Percentiles rank a stretch among this genome's conserved stretches.
Evolutionary conservation across 2,113 vertebrate genomes (phyloP).

Genomic region (Lepus timidus): DNA sequence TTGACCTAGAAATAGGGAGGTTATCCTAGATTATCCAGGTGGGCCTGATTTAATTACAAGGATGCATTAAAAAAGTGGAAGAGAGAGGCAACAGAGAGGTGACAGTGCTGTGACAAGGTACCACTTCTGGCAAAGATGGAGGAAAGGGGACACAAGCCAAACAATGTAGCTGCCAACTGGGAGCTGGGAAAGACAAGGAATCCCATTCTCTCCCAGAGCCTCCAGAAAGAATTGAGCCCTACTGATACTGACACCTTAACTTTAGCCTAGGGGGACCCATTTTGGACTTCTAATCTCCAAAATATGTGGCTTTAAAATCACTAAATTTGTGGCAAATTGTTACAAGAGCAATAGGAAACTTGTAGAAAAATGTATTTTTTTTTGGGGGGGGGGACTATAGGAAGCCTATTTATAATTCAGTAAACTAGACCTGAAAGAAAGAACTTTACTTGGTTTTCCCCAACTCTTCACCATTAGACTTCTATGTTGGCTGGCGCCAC

Average conservation of each 20-base stretch:
- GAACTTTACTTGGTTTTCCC: background rate
- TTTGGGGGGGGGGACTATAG: background rate
- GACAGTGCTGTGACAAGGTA: background rate
- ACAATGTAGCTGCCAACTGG: background rate
- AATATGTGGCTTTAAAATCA: background rate
- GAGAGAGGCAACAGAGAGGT: background rate
- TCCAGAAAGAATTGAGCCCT: background rate
- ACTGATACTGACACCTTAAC: background rate
- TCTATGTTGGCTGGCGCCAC: background rate
- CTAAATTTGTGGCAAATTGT: background rate
- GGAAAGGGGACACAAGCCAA: background rate
- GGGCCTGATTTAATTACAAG: no score
- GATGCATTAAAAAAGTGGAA: background rate
- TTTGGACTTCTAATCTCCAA: background rate
- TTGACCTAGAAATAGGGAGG: background rate
- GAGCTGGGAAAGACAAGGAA: background rate
- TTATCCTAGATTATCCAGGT: background rate
- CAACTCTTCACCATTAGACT: background rate
- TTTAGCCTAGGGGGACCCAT: background rate
- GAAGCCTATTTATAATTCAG: background rate
- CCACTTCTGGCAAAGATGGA: background rate
- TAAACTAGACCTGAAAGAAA: background rate
- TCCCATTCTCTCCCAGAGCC: background rate
- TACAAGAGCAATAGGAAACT: background rate
- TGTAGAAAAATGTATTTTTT: background rate